phyloP scores from a whole-genome alignment of 2,888 invertebrate species.

The Phytoseiulus persimilis region DNA sequence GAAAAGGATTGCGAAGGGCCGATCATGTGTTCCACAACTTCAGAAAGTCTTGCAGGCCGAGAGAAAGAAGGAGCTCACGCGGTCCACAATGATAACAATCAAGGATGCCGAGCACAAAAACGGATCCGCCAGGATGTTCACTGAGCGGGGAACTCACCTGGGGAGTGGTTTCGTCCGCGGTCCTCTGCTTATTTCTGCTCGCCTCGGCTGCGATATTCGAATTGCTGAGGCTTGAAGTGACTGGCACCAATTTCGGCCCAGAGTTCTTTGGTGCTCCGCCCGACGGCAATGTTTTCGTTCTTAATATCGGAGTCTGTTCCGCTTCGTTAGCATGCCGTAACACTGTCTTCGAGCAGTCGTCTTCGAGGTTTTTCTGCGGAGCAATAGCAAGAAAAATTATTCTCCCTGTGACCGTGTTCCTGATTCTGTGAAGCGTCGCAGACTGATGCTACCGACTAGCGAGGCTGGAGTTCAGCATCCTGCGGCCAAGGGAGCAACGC shows the following conservation, averaged over 20 bases:
- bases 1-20: background rate
- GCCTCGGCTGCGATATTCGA: constrained; percentile 19
- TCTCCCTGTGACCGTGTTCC: background rate
- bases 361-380: constrained; percentile 25
- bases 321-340: constrained; percentile 30
- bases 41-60: background rate
- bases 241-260: background rate
- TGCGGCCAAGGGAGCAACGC: too few species aligned
- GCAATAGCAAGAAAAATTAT: background rate
- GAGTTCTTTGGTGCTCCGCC: constrained; percentile 18
- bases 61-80: too few species aligned
- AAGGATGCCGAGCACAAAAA: too few species aligned
- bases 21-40: background rate
- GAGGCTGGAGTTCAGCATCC: too few species aligned
- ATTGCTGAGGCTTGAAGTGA: constrained; percentile 16
- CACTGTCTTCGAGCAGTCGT: constrained; percentile 26
- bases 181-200: background rate
- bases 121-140: background rate
- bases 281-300: constrained; percentile 31
- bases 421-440: background rate
- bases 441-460: too few species aligned
- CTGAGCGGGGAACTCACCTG: background rate
- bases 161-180: constrained; percentile 12
- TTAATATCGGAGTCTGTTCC: background rate
- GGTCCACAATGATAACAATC: too few species aligned